A percentile compares a stretch with the other conserved stretches of the same genome.
phyloP scores from a whole-genome alignment of 64 coral and sea anemone species.

The Acropora yongei region DNA sequence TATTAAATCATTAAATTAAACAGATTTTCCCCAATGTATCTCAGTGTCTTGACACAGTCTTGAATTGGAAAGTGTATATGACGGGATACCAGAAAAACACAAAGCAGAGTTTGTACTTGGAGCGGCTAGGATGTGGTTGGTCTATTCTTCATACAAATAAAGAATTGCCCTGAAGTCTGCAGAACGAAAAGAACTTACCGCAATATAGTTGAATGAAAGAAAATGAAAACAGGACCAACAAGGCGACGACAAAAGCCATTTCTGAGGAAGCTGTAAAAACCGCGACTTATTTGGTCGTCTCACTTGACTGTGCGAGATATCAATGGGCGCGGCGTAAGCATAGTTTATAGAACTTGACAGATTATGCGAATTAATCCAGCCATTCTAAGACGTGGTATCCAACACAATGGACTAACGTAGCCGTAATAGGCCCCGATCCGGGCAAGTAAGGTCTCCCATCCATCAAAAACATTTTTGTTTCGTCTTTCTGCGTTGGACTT shows the following conservation, averaged over 20 bases:
- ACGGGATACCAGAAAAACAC: too few relatives aligned
- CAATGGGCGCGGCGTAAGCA: neutral
- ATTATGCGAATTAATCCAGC: neutral
- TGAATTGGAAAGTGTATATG: too few relatives aligned
- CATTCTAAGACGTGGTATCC: neutral
- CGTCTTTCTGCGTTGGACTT: too few relatives aligned
- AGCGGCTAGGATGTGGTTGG: too few relatives aligned
- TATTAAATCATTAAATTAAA: too few relatives aligned
- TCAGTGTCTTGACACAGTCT: too few relatives aligned
- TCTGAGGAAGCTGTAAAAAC: neutral
- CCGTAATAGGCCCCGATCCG: neutral
- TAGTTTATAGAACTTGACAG: neutral
- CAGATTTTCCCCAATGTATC: too few relatives aligned
- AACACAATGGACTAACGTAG: neutral
- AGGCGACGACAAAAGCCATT: neutral
- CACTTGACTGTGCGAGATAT: neutral
- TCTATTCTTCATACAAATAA: too few relatives aligned
- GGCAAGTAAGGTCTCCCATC: neutral
- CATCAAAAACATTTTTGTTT: neutral
- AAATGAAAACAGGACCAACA: neutral
- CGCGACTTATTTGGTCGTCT: neutral
- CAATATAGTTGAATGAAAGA: neutral
- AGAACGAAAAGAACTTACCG: neutral
- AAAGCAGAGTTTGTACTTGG: too few relatives aligned
- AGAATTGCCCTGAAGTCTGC: neutral